A percentile compares a stretch with the other conserved stretches of the same genome.
Conservation (phyloP, 2,113 vertebrate genomes). For the Mormoops blainvillei region DNA sequence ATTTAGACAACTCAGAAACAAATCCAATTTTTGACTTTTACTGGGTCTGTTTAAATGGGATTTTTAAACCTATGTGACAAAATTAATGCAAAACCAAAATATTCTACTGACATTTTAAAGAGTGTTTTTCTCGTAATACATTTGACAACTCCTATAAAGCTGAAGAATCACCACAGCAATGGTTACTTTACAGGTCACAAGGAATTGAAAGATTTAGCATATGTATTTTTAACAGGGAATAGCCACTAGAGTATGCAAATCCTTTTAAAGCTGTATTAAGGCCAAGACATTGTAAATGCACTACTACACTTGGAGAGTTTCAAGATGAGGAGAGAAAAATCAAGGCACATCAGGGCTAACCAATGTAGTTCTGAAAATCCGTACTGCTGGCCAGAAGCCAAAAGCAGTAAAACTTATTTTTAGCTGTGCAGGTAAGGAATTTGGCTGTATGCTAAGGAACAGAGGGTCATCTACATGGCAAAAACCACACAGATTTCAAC, state of each 20-base stretch:
- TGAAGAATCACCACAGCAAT: neutral
- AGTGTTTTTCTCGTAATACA: neutral
- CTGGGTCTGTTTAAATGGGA: constrained; percentile 30
- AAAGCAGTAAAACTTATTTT: neutral
- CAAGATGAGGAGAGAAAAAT: constrained; percentile 9
- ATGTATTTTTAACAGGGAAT: constrained; percentile 26
- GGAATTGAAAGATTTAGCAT: constrained; percentile 4
- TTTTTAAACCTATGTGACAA: constrained; percentile 32
- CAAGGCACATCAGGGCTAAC: neutral
- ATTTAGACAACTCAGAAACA: constrained; percentile 25
- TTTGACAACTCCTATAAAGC: neutral
- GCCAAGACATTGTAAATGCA: neutral
- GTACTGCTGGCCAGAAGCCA: neutral
- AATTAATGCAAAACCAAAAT: constrained; percentile 31
- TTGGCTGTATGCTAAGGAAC: neutral
- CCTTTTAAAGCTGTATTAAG: neutral
- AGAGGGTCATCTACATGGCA: neutral
- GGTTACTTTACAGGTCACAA: neutral
- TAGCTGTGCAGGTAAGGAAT: neutral
- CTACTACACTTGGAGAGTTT: neutral
- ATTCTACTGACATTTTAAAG: constrained; percentile 30
- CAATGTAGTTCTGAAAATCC: constrained; percentile 32
- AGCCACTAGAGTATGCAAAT: neutral
- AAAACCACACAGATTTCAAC: neutral
- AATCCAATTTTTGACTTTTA: constrained; percentile 16